A percentile compares a stretch with the other conserved stretches of the same genome.
These are phyloP conservation scores for Cherax destructor DNA, from an alignment of 1,140 invertebrate species.

Conservation along the genomic window DNA sequence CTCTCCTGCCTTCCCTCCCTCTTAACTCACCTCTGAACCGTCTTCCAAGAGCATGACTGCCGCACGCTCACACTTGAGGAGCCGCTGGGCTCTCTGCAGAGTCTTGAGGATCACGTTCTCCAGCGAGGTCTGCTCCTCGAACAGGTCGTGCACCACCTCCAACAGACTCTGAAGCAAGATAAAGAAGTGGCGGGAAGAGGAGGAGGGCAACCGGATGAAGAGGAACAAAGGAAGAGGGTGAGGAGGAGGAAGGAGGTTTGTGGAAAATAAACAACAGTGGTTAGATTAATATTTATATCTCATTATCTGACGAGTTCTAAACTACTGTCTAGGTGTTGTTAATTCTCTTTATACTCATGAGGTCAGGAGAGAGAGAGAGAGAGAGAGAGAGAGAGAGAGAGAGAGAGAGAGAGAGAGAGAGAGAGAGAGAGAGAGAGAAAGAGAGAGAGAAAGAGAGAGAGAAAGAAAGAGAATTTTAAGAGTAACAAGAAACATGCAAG, in stretches of 20 bases:
- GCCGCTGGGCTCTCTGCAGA: constrained; percentile 77
- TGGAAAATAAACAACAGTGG: too few species aligned
- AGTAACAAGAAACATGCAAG: too few species aligned
- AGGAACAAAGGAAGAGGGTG: neutral
- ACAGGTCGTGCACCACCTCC: constrained; percentile 78
- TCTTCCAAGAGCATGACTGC: constrained; percentile 77
- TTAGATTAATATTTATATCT: too few species aligned
- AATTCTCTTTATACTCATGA: too few species aligned
- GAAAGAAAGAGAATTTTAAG: neutral
- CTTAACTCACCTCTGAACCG: constrained; percentile 49
- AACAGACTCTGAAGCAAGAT: constrained; percentile 75
- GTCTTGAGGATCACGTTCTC: constrained; percentile 78
- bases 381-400: constrained; percentile 1
- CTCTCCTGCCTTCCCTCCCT: neutral
- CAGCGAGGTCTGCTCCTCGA: constrained; percentile 78
- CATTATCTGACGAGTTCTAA: too few species aligned
- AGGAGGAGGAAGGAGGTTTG: neutral
- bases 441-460: neutral
- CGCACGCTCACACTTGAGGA: constrained; percentile 77
- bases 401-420: constrained; percentile 18
- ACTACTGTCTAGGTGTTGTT: too few species aligned
- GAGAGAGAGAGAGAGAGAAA: constrained; percentile 5
- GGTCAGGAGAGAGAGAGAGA: neutral
- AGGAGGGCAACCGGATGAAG: neutral
- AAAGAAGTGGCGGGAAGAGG: neutral